Percentiles rank a stretch among this genome's conserved stretches.
Conservation (phyloP, 2,888 invertebrate genomes). For the Stegophylla sp. region DNA sequence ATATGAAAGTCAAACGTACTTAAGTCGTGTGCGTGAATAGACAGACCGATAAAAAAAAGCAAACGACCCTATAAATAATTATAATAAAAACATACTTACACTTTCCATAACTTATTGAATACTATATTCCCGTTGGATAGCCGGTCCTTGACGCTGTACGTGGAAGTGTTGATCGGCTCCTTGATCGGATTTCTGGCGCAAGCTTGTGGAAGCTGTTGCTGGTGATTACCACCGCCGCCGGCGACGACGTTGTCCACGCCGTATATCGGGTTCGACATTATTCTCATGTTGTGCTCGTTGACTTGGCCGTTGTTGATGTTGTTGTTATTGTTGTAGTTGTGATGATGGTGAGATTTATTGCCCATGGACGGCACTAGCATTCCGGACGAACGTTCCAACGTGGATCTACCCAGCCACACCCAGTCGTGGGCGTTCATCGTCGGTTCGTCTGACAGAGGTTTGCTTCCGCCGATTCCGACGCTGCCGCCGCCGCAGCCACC, state of each 20-base stretch:
- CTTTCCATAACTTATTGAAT: constrained; percentile 51
- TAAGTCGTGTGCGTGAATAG: too few species aligned
- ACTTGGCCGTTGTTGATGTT: constrained; percentile 63
- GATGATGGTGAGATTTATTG: constrained; percentile 63
- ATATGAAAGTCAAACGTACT: too few species aligned
- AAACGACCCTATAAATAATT: too few species aligned
- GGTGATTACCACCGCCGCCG: constrained; percentile 8
- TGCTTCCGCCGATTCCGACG: constrained; percentile 63
- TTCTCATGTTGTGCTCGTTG: constrained; percentile 72
- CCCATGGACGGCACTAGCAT: constrained; percentile 61
- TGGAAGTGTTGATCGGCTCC: constrained; percentile 40
- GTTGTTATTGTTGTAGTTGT: constrained; percentile 63
- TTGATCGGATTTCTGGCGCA: constrained; percentile 5
- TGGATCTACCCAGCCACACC: constrained; percentile 92
- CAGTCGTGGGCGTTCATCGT: constrained; percentile 92
- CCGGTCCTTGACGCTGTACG: constrained; percentile 40
- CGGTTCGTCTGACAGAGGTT: constrained; percentile 68
- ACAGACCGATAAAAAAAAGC: too few species aligned
- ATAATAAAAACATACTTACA: too few species aligned
- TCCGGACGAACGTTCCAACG: constrained; percentile 70
- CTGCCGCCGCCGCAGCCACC: constrained; percentile 62
- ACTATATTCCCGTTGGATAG: constrained; percentile 51
- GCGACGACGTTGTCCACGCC: constrained; percentile 61
- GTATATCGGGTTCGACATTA: constrained; percentile 81
- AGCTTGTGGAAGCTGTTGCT: constrained; percentile 4